These are phyloP conservation scores for Ichneumon xanthorius DNA, from an alignment of 2,888 invertebrate genomes.

Conservation along the genomic window DNA sequence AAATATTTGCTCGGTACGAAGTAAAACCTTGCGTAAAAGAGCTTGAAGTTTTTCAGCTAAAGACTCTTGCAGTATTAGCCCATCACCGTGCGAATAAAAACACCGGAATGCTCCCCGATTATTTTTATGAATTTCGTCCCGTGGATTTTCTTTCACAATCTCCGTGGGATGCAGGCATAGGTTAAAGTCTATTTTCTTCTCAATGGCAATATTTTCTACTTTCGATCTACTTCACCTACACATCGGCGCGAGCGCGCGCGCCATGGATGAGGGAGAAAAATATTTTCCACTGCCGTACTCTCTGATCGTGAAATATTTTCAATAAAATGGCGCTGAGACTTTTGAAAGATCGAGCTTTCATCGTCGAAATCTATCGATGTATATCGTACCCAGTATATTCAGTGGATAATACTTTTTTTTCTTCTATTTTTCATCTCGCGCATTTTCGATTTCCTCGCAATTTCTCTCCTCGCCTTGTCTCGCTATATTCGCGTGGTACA, in stretches of 20 bases:
- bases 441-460: constrained; percentile 37
- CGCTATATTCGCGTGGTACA: constrained; percentile 21
- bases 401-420: neutral
- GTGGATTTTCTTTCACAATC: neutral
- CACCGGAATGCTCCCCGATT: neutral
- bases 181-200: constrained; percentile 1
- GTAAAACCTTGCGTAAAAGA: no score
- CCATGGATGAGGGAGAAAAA: neutral
- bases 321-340: neutral
- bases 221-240: neutral
- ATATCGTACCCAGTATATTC: constrained; percentile 18
- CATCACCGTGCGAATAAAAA: neutral
- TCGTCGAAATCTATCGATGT: constrained; percentile 45
- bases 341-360: constrained; percentile 20
- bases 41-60: no score
- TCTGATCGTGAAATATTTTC: constrained; percentile 26
- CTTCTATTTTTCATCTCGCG: constrained; percentile 34
- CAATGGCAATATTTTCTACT: neutral
- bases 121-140: neutral
- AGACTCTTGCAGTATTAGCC: no score
- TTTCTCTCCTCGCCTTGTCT: constrained; percentile 14
- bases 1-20: neutral
- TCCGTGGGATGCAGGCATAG: neutral
- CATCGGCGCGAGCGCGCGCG: neutral
- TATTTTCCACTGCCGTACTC: constrained; percentile 21